These are phyloP conservation scores for Platypus cylindrus DNA, from an alignment of 2,888 invertebrate species.

Conservation along the genomic window DNA sequence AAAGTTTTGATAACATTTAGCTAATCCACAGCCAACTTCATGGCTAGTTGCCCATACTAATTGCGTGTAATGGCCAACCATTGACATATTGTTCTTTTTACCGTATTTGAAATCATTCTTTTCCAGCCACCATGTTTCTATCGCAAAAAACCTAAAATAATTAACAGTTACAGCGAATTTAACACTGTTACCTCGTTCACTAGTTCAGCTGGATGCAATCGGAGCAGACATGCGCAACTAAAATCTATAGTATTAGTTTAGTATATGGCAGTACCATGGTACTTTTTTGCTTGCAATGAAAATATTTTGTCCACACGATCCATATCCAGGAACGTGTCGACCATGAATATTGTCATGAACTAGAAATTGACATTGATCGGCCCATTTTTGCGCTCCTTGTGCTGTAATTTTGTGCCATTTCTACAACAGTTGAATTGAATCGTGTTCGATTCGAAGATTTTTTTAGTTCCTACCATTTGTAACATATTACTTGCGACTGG, in stretches of 20 bases:
- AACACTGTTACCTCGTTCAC: too few species aligned
- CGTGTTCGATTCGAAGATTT: background rate
- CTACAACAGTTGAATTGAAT: constrained; percentile 34
- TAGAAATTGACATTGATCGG: constrained; percentile 55
- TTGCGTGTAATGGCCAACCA: constrained; percentile 70
- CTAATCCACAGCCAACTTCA: constrained; percentile 63
- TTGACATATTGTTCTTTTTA: constrained; percentile 43
- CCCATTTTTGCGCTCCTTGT: constrained; percentile 59
- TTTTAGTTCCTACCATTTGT: constrained; percentile 42
- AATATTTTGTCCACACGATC: constrained; percentile 70
- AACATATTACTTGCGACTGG: constrained; percentile 73
- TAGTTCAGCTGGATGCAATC: too few species aligned
- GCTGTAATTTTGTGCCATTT: constrained; percentile 63
- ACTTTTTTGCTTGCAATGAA: constrained; percentile 69
- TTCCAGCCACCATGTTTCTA: constrained; percentile 68
- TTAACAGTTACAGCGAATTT: too few species aligned
- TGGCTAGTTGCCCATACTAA: constrained; percentile 72
- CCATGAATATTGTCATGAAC: constrained; percentile 56
- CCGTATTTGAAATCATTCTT: constrained; percentile 63
- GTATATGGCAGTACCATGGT: constrained; percentile 54
- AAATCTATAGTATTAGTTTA: constrained; percentile 1
- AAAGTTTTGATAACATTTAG: constrained; percentile 42
- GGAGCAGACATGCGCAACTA: too few species aligned
- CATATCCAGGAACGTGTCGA: constrained; percentile 51
- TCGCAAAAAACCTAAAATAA: constrained; percentile 65